Evolutionary conservation across 2,888 invertebrate species (phyloP).

Genomic region (Nycteola revayana): DNA sequence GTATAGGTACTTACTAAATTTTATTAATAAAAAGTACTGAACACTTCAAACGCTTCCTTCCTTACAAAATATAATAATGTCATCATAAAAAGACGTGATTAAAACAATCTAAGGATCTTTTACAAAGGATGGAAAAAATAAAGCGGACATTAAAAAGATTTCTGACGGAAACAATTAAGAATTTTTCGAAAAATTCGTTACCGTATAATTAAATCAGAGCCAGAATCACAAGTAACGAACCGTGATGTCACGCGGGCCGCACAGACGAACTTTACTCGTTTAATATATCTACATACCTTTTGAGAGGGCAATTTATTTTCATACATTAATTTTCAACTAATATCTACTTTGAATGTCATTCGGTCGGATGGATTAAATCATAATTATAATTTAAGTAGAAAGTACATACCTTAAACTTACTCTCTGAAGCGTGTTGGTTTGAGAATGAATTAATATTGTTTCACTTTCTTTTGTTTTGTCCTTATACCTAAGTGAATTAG

Average conservation of each 20-base stretch:
- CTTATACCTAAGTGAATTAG: no score
- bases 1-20: no score
- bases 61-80: conserved; percentile 2
- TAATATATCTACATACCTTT: no score
- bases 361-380: conserved; percentile 6
- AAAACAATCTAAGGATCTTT: conserved; percentile 4
- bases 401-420: not conserved
- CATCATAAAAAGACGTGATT: conserved; percentile 3
- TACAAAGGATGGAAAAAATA: conserved; percentile 16
- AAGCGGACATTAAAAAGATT: conserved; percentile 25
- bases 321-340: conserved; percentile 11
- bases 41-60: no score
- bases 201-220: conserved; percentile 68
- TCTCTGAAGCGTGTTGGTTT: not conserved
- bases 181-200: conserved; percentile 52
- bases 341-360: conserved; percentile 9
- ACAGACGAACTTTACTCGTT: conserved; percentile 36
- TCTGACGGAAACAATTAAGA: conserved; percentile 69
- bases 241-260: conserved; percentile 52
- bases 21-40: no score
- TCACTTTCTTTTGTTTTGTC: no score
- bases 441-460: no score
- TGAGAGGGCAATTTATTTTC: conserved; percentile 11
- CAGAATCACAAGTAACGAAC: conserved; percentile 56
- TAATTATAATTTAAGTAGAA: not conserved